phyloP scores from a whole-genome alignment of 2,113 vertebrate genomes.

The Trinectes maculatus region DNA sequence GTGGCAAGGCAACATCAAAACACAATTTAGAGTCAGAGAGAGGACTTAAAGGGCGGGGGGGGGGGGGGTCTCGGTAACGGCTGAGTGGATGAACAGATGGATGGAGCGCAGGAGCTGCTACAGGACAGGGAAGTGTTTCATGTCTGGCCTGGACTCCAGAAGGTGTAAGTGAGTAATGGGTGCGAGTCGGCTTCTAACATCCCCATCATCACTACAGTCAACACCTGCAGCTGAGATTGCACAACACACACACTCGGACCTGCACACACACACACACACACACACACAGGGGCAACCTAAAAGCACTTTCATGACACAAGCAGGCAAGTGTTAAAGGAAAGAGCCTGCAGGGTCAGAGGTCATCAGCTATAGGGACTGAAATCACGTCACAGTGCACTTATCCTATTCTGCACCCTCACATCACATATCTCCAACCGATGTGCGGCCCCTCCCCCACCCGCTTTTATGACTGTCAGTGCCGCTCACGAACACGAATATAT shows the following conservation, averaged over 20 bases:
- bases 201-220: conserved; percentile 56
- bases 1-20: conserved; percentile 43
- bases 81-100: conserved; percentile 48
- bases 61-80: conserved; percentile 32
- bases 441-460: background rate
- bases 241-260: conserved; percentile 34
- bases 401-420: conserved; percentile 44
- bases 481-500: no score
- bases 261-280: conserved; percentile 17
- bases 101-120: conserved; percentile 11
- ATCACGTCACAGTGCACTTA: conserved; percentile 73
- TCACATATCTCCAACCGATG: conserved; percentile 47
- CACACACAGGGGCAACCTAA: conserved; percentile 31
- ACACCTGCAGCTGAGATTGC: conserved; percentile 48
- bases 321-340: conserved; percentile 66
- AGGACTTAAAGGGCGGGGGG: conserved; percentile 19
- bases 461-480: conserved; percentile 33
- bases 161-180: conserved; percentile 70
- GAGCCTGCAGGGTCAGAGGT: conserved; percentile 62
- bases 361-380: conserved; percentile 57
- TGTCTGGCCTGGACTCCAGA: conserved; percentile 40
- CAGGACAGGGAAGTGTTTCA: conserved; percentile 59
- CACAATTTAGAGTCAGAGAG: conserved; percentile 43
- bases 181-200: conserved; percentile 61
- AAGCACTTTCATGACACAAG: conserved; percentile 59